A percentile compares a stretch with the other conserved stretches of the same genome.
phyloP scores from a whole-genome alignment of 2,113 vertebrate species.

The Plotosus lineatus region DNA sequence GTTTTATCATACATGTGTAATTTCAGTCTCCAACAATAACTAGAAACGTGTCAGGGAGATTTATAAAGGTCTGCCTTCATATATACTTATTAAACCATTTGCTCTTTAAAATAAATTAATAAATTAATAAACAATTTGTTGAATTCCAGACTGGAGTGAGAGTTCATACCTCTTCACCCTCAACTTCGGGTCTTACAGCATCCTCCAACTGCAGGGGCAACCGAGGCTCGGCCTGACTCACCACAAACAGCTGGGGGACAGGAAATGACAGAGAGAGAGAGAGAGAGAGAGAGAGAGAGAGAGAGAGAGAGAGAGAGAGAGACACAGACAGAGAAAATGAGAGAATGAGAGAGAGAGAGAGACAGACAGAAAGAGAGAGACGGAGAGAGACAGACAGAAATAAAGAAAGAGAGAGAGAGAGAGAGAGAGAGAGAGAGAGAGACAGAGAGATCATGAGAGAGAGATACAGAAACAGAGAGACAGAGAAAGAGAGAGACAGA shows the following conservation, averaged over 20 bases:
- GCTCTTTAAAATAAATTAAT: too few relatives aligned
- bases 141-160: too few relatives aligned
- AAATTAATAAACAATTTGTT: too few relatives aligned
- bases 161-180: slow-evolving; percentile 89
- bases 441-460: background rate
- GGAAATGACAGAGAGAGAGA: slow-evolving; percentile 4
- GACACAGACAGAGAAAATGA: background rate
- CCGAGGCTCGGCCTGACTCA: slow-evolving; percentile 91
- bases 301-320: background rate
- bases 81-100: too few relatives aligned
- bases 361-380: background rate
- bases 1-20: too few relatives aligned
- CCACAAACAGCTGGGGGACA: slow-evolving; percentile 87
- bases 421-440: background rate
- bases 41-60: too few relatives aligned
- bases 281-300: background rate
- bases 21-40: too few relatives aligned
- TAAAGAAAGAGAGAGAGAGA: background rate
- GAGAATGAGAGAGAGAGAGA: background rate
- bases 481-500: too few relatives aligned
- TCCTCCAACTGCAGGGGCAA: slow-evolving; percentile 95
- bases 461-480: background rate
- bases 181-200: slow-evolving; percentile 87
- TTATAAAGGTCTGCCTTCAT: too few relatives aligned
- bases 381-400: background rate